A percentile compares a stretch with the other conserved stretches of the same genome.
phyloP scores from a whole-genome alignment of 2,888 invertebrate genomes.

The Ochlodes sylvanus region DNA sequence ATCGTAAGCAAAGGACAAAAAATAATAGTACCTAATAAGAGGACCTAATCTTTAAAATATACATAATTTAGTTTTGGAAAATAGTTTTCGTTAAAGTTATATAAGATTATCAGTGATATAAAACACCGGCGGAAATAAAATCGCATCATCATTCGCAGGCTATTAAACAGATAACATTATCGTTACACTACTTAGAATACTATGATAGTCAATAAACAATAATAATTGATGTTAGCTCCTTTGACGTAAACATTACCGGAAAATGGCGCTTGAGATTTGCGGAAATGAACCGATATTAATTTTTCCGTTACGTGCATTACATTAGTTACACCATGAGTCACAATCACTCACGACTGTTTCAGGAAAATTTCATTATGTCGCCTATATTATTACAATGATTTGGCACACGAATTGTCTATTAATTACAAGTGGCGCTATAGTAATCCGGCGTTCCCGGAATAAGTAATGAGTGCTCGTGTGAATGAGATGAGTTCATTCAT shows the following conservation, averaged over 20 bases:
- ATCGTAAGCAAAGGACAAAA: too few relatives aligned
- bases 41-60: too few relatives aligned
- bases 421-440: conserved; percentile 43
- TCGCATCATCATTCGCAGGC: not conserved
- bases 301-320: conserved; percentile 16
- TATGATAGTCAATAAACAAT: conserved; percentile 13
- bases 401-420: conserved; percentile 32
- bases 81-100: too few relatives aligned
- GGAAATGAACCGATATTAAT: conserved; percentile 20
- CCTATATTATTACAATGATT: conserved; percentile 32
- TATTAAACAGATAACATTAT: not conserved
- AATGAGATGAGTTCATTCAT: conserved; percentile 61
- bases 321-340: conserved; percentile 37
- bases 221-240: not conserved
- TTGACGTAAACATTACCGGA: conserved; percentile 7
- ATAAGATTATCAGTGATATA: too few relatives aligned
- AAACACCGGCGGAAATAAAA: not conserved
- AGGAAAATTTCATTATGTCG: conserved; percentile 37
- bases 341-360: conserved; percentile 42
- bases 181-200: not conserved
- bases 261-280: conserved; percentile 3
- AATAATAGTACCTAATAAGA: too few relatives aligned
- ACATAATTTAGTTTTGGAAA: too few relatives aligned
- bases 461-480: conserved; percentile 45
- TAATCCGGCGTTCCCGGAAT: conserved; percentile 61